A percentile compares a stretch with the other conserved stretches of the same genome.
Conservation (phyloP, 2,113 vertebrate genomes). For the Corythaixoides concolor region DNA sequence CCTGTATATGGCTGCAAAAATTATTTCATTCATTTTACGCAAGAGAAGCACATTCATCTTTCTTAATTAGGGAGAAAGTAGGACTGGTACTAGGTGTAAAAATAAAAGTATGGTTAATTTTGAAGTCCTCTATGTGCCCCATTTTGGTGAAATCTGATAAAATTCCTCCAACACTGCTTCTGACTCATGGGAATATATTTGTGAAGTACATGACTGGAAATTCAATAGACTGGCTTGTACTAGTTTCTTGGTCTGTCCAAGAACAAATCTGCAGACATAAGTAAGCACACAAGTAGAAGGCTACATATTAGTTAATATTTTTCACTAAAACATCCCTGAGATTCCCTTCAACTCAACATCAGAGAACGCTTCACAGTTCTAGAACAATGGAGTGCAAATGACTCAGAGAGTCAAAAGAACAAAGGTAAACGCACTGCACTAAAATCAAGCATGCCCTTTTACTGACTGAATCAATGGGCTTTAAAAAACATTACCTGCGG, state of each 20-base stretch:
- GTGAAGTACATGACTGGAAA: slow-evolving; percentile 23
- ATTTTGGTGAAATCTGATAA: neutral
- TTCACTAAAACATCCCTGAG: neutral
- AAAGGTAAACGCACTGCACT: neutral
- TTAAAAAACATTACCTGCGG: neutral
- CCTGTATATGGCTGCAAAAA: neutral
- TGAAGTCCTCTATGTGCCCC: neutral
- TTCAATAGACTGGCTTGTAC: neutral
- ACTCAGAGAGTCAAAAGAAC: neutral
- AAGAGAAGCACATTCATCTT: neutral
- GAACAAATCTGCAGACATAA: neutral
- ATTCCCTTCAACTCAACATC: neutral
- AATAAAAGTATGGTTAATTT: slow-evolving; percentile 20
- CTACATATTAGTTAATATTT: neutral
- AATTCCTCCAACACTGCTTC: slow-evolving; percentile 9
- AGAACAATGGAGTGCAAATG: neutral
- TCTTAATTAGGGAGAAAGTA: slow-evolving; percentile 34
- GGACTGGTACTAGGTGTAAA: slow-evolving; percentile 19
- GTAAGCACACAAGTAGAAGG: neutral
- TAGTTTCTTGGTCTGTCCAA: neutral
- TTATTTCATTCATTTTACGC: neutral
- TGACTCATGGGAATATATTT: slow-evolving; percentile 6
- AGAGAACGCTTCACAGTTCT: neutral
- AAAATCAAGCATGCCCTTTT: neutral
- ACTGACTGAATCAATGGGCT: neutral